These are phyloP conservation scores for Ecliptopera silaceata DNA, from an alignment of 2,888 invertebrate species.

Conservation along the genomic window DNA sequence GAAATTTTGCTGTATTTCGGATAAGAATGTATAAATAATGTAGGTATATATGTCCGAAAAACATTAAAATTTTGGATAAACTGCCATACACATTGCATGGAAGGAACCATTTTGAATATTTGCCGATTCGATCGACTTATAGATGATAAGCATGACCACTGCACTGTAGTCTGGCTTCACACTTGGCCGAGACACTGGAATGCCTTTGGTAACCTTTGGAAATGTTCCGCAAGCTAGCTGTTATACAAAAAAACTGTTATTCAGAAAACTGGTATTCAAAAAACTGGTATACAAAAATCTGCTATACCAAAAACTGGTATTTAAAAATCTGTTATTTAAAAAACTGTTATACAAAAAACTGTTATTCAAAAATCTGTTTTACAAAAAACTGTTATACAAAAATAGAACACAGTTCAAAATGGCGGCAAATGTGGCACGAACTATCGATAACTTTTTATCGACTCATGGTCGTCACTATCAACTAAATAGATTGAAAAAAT, in stretches of 20 bases:
- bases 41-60: constrained; percentile 15
- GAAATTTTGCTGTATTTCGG: constrained; percentile 27
- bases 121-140: constrained; percentile 30
- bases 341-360: constrained; percentile 42
- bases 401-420: constrained; percentile 16
- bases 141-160: constrained; percentile 38
- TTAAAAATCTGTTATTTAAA: not conserved
- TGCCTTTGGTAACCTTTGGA: constrained; percentile 45
- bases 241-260: constrained; percentile 31
- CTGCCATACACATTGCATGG: constrained; percentile 47
- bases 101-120: constrained; percentile 31
- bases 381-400: constrained; percentile 6
- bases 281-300: not conserved
- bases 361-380: constrained; percentile 40
- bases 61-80: constrained; percentile 23
- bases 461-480: constrained; percentile 22
- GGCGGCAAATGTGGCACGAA: not conserved
- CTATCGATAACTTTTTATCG: constrained; percentile 9
- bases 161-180: constrained; percentile 46
- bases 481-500: not conserved
- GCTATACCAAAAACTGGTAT: too few species aligned
- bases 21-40: constrained; percentile 28
- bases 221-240: constrained; percentile 47
- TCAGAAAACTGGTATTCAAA: not conserved
- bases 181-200: constrained; percentile 50